These are phyloP conservation scores for Acrobasis suavella DNA, from an alignment of 2,888 invertebrate genomes.

Conservation along the genomic window DNA sequence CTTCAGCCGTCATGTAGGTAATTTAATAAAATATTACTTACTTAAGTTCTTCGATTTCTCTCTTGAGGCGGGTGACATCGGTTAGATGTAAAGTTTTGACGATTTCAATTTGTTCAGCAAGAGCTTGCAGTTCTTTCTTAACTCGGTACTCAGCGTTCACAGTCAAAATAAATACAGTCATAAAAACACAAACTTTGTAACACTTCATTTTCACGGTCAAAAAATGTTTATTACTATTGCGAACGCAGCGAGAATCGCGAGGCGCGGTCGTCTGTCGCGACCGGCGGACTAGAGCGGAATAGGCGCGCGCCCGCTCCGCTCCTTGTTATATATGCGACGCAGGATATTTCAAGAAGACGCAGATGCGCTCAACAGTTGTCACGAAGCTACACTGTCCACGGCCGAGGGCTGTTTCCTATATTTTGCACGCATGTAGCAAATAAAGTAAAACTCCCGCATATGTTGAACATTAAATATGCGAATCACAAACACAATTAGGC, in stretches of 20 bases:
- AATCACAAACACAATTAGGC: too few relatives aligned
- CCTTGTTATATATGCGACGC: slow-evolving; percentile 49
- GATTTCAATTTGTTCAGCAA: slow-evolving; percentile 56
- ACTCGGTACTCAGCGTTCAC: slow-evolving; percentile 49
- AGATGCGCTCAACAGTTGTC: slow-evolving; percentile 78
- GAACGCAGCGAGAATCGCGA: background rate
- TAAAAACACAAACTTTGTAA: slow-evolving; percentile 43
- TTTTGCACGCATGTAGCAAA: background rate
- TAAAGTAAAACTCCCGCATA: background rate
- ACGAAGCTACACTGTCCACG: slow-evolving; percentile 39
- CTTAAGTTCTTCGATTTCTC: slow-evolving; percentile 64
- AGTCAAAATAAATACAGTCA: slow-evolving; percentile 44
- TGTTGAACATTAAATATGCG: too few relatives aligned
- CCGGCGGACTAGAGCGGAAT: slow-evolving; percentile 49
- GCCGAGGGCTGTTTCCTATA: slow-evolving; percentile 35
- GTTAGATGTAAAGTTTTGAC: slow-evolving; percentile 52
- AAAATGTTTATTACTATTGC: background rate
- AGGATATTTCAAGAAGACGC: slow-evolving; percentile 49
- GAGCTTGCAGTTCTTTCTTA: slow-evolving; percentile 47
- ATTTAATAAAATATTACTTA: slow-evolving; percentile 43
- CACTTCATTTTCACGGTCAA: slow-evolving; percentile 57
- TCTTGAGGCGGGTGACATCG: slow-evolving; percentile 54
- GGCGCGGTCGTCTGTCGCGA: slow-evolving; percentile 35
- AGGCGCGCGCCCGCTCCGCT: slow-evolving; percentile 38
- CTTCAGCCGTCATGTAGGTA: background rate